Evolutionary conservation across 2,888 invertebrate genomes (phyloP), one percentile per base, ranked within the genome.

Genomic region (Adela reaumurella): DNA sequence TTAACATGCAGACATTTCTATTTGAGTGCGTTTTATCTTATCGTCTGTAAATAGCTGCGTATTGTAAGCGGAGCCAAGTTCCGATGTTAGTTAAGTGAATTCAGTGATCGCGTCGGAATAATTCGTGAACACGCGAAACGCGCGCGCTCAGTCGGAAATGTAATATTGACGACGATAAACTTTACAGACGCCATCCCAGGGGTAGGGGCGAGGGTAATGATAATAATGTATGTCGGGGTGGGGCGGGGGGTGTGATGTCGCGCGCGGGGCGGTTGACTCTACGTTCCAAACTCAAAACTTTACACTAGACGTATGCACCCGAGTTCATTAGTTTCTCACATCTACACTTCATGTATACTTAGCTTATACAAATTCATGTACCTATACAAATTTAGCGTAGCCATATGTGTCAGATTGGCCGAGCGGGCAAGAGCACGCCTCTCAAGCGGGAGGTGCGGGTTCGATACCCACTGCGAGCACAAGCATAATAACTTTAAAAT

Each of bases 141-240:
- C 56, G 46, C 58, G 50, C 58, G 54, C 53, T 57, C 57, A 56
- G 55, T 52, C 59, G 62, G 62, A 64, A 66, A 62, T 59, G 57
- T 58, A 60, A 59, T 61, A 62, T 63, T 60, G 59, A 57, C 56
- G 48, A 16, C 28, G 28, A 45, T 46, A 46, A n/a, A 52, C 54
- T 53, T 54, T 51, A 52, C 51, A 52, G 52, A 55, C 52, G 49
- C 45, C 42, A 20, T n/a, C n/a, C n/a, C n/a, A n/a, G n/a, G n/a
- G n/a, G n/a, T n/a, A n/a, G n/a, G n/a, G n/a, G n/a, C n/a, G n/a
- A n/a, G n/a, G n/a, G n/a, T n/a, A n/a, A n/a, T n/a, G n/a, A n/a
- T n/a, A n/a, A n/a, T n/a, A n/a, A n/a, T n/a, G n/a, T n/a, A n/a
- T n/a, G 18, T 46, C 20, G 17, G 6, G 46, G 46, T 17, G 35